Evolutionary conservation across 2,113 vertebrate species (phyloP).

Genomic region (Campylorhamphus procurvoides): DNA sequence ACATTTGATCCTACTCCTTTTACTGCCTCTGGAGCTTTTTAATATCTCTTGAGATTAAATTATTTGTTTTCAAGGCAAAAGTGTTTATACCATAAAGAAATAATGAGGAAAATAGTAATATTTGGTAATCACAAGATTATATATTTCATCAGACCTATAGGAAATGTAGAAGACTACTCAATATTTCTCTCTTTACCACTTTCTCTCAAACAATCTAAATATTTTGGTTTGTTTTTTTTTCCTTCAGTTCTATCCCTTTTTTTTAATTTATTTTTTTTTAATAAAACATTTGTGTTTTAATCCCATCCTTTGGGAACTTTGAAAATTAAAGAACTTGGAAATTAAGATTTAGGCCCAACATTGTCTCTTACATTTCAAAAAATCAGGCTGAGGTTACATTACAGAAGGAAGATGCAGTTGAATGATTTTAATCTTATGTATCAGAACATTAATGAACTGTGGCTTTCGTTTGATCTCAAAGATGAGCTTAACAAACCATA

Average conservation of each 20-base stretch:
- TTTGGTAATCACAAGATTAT: not conserved
- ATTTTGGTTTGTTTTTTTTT: not conserved
- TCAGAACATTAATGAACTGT: not conserved
- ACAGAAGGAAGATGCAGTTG: not conserved
- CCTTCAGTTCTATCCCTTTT: not conserved
- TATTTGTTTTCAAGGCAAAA: not conserved
- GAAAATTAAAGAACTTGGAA: not conserved
- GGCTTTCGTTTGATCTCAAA: not conserved
- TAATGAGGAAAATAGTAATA: not conserved
- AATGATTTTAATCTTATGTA: not conserved
- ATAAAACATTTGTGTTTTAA: not conserved
- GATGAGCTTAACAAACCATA: not conserved
- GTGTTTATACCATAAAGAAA: not conserved
- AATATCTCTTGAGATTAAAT: not conserved
- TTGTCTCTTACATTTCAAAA: not conserved
- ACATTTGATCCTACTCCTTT: not conserved
- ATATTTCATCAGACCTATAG: not conserved
- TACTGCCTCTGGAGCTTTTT: not conserved
- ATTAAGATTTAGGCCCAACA: not conserved
- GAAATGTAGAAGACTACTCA: not conserved
- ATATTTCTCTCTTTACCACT: not conserved
- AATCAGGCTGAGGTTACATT: rapidly evolving
- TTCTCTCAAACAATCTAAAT: not conserved
- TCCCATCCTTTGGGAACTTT: not conserved
- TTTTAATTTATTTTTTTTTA: not conserved